These are phyloP conservation scores for Trachelus iudaicus DNA, from an alignment of 2,888 invertebrate species.

Conservation along the genomic window DNA sequence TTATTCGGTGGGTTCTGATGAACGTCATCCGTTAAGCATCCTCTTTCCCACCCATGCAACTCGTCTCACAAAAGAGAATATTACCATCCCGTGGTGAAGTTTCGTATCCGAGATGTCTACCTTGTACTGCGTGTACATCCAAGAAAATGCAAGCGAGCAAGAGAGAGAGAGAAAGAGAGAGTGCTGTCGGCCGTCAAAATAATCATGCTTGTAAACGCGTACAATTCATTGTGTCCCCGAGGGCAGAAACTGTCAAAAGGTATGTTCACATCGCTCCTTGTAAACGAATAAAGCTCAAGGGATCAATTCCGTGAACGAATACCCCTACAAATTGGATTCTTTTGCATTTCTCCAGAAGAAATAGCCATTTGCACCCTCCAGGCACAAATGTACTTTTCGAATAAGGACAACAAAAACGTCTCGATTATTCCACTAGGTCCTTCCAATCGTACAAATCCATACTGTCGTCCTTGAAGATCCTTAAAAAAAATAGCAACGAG, in stretches of 20 bases:
- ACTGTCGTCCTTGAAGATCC: neutral
- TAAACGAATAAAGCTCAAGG: slow-evolving; percentile 31
- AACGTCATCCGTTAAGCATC: slow-evolving; percentile 5
- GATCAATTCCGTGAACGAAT: slow-evolving; percentile 42
- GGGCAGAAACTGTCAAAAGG: slow-evolving; percentile 16
- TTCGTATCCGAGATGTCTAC: neutral
- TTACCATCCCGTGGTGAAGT: neutral
- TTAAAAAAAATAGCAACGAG: neutral
- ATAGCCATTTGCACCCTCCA: neutral
- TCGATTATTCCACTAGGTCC: neutral
- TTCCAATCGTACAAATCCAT: neutral
- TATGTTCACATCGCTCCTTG: slow-evolving; percentile 13
- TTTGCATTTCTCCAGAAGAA: neutral
- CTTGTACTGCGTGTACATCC: no score
- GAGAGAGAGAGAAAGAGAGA: no score
- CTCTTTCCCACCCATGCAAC: neutral
- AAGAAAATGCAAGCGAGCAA: no score
- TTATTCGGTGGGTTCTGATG: slow-evolving; percentile 2
- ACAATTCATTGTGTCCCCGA: slow-evolving; percentile 7
- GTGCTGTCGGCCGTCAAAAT: slow-evolving; percentile 8
- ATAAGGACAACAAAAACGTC: neutral
- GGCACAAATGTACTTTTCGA: neutral
- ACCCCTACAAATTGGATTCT: slow-evolving; percentile 47
- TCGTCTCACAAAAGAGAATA: neutral
- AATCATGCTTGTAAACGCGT: slow-evolving; percentile 25